phyloP scores from a whole-genome alignment of 2,113 vertebrate genomes.

The Corythornis vintsioides region DNA sequence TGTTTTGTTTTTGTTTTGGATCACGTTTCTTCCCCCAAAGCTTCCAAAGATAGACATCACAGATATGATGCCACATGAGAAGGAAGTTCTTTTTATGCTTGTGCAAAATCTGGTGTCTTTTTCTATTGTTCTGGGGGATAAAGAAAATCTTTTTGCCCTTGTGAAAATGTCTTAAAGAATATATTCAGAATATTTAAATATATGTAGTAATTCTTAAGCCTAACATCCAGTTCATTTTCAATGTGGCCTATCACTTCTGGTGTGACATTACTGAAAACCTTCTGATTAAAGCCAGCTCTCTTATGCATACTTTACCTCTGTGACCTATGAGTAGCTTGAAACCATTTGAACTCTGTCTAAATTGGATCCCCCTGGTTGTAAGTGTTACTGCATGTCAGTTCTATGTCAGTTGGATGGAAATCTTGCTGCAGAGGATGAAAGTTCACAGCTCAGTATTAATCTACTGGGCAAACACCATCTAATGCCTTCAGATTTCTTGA shows the following conservation, averaged over 20 bases:
- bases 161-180: conserved; percentile 3
- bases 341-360: conserved; percentile 62
- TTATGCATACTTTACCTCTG: conserved; percentile 72
- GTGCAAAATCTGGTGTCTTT: neutral
- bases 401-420: conserved; percentile 65
- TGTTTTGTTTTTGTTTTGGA: neutral
- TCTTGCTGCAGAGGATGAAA: conserved; percentile 54
- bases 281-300: conserved; percentile 63
- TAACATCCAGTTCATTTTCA: conserved; percentile 30
- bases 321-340: conserved; percentile 66
- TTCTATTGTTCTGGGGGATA: neutral
- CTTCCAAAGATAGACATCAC: neutral
- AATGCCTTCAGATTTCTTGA: conserved; percentile 61
- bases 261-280: conserved; percentile 47
- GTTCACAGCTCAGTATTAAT: conserved; percentile 61
- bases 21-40: neutral
- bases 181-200: conserved; percentile 12
- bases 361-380: conserved; percentile 55
- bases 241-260: conserved; percentile 28
- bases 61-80: neutral
- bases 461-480: conserved; percentile 67
- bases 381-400: conserved; percentile 56
- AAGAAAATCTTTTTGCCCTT: neutral
- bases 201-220: neutral
- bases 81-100: neutral